A percentile compares a stretch with the other conserved stretches of the same genome.
Evolutionary conservation across 2,113 vertebrate genomes (phyloP).

Genomic region (Mola mola): DNA sequence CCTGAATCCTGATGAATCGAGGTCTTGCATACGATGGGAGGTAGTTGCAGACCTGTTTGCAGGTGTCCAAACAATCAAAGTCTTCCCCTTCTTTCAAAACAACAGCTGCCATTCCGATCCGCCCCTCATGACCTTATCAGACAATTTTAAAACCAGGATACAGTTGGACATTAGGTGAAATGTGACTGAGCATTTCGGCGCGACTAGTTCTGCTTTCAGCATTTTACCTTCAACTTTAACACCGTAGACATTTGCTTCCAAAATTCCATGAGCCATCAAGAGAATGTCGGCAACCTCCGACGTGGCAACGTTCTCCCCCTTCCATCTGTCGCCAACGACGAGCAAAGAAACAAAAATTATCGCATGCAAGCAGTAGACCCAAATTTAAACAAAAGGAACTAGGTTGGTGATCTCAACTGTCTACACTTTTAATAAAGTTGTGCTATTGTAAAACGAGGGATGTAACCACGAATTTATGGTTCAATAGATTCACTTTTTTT

Average conservation of each 20-base stretch:
- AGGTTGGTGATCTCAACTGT: too few species aligned
- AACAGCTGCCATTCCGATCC: conserved; percentile 89
- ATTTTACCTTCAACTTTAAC: conserved; percentile 87
- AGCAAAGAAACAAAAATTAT: background rate
- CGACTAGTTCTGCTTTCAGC: background rate
- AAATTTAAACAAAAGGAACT: background rate
- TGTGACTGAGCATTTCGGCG: too few species aligned
- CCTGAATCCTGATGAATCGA: conserved; percentile 88
- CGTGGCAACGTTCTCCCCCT: conserved; percentile 94
- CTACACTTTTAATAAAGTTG: background rate
- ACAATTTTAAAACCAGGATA: too few species aligned
- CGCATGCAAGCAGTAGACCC: background rate
- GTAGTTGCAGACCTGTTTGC: conserved; percentile 68
- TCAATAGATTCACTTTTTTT: too few species aligned
- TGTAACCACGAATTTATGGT: too few species aligned
- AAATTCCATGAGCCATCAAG: conserved; percentile 75
- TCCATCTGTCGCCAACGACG: conserved; percentile 86
- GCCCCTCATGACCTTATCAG: conserved; percentile 87
- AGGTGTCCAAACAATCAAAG: conserved; percentile 82
- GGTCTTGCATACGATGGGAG: conserved; percentile 88
- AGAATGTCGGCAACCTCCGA: conserved; percentile 87
- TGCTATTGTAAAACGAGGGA: background rate
- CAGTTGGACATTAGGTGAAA: too few species aligned
- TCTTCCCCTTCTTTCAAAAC: conserved; percentile 75
- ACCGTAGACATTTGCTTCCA: conserved; percentile 90